These are phyloP conservation scores for Salvelinus alpinus DNA, from an alignment of 2,113 vertebrate genomes.

Conservation along the genomic window DNA sequence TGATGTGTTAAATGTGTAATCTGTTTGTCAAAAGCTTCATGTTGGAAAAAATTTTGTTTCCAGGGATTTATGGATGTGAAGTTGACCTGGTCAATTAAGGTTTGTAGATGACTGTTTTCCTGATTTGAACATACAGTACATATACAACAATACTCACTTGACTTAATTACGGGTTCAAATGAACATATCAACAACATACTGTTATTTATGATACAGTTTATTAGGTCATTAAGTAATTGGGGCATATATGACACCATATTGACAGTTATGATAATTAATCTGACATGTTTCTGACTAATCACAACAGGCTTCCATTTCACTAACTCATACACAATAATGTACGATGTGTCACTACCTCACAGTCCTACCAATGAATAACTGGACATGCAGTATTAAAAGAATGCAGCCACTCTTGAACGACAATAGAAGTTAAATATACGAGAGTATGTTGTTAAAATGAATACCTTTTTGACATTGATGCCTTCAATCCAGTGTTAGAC, in stretches of 20 bases:
- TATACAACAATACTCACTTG: not conserved
- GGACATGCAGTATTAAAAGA: not conserved
- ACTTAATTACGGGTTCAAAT: not conserved
- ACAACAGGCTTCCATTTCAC: not conserved
- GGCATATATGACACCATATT: not conserved
- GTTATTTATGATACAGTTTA: not conserved
- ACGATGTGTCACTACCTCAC: not conserved
- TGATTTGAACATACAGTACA: not conserved
- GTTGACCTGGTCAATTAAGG: not conserved
- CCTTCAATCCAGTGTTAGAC: not conserved
- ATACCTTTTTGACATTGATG: not conserved
- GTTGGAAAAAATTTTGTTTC: not conserved
- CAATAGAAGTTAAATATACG: not conserved
- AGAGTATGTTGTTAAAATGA: not conserved
- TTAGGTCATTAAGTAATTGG: not conserved
- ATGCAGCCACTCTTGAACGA: not conserved
- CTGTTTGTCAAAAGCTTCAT: not conserved
- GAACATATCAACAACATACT: not conserved
- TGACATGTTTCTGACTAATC: not conserved
- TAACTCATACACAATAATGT: not conserved
- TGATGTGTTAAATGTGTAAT: slow-evolving; percentile 2
- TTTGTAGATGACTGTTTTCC: not conserved
- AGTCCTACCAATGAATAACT: not conserved
- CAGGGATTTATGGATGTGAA: not conserved
- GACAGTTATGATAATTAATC: not conserved